Evolutionary conservation across 2,113 vertebrate species (phyloP).

Genomic region (Chamaea fasciata): DNA sequence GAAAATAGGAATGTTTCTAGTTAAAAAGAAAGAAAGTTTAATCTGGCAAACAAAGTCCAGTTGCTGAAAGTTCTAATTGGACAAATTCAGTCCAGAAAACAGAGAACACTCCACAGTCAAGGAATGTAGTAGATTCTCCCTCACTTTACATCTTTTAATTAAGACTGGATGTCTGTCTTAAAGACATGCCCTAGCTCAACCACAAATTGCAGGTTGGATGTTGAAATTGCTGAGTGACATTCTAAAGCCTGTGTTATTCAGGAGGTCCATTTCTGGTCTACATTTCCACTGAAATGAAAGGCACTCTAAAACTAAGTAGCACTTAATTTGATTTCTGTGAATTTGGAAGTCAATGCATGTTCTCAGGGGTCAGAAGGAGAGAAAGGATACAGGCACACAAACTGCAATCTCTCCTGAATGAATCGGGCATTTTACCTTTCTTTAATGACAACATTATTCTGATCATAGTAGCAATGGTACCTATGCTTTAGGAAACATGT

Average conservation of each 20-base stretch:
- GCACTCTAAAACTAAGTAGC: conserved; percentile 14
- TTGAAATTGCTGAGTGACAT: neutral
- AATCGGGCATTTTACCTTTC: neutral
- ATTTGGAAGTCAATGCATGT: neutral
- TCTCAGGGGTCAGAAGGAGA: neutral
- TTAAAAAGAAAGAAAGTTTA: neutral
- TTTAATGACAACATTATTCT: neutral
- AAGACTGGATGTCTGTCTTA: neutral
- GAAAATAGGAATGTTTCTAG: neutral
- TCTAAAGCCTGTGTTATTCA: neutral
- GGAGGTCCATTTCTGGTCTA: neutral
- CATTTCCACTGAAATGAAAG: conserved; percentile 16
- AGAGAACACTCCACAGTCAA: neutral
- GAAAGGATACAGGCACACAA: neutral
- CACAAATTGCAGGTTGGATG: conserved; percentile 23
- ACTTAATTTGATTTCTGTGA: conserved; percentile 39
- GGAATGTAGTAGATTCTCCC: neutral
- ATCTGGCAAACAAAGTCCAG: neutral
- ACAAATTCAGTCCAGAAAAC: neutral
- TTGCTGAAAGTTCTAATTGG: neutral
- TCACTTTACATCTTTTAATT: conserved; percentile 35
- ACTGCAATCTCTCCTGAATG: neutral
- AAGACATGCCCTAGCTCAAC: neutral
- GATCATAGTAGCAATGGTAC: neutral
- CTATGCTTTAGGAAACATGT: neutral